Evolutionary conservation across 1,140 invertebrate genomes (phyloP).

Genomic region (Thereuonema tuberculata): DNA sequence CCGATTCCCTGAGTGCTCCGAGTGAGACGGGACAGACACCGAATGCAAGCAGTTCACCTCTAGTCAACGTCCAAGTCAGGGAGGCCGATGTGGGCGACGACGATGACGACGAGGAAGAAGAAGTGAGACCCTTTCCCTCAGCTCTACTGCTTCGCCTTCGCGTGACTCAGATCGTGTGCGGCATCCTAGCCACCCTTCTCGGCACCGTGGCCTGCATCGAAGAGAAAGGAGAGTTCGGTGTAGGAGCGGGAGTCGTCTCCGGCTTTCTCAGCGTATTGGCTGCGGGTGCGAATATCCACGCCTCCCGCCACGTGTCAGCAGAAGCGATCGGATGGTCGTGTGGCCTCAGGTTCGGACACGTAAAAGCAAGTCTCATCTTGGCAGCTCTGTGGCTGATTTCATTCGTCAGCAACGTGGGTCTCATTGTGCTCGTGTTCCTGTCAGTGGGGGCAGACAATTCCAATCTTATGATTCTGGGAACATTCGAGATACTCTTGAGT

Average conservation of each 20-base stretch:
- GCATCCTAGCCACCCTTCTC: not conserved
- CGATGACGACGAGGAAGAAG: not conserved
- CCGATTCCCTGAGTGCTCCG: too few relatives aligned
- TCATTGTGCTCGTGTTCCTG: not conserved
- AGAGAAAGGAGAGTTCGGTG: slow-evolving; percentile 1
- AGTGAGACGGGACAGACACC: too few relatives aligned
- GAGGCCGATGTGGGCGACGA: not conserved
- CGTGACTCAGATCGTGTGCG: slow-evolving; percentile 10
- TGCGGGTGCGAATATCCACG: slow-evolving; percentile 2
- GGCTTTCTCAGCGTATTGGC: not conserved
- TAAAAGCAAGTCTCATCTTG: not conserved
- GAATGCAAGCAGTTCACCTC: too few relatives aligned
- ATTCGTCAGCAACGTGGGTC: not conserved
- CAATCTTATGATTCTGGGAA: not conserved
- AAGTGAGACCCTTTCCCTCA: not conserved
- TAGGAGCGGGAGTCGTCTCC: slow-evolving; percentile 6
- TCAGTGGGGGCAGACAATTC: not conserved
- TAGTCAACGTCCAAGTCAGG: too few relatives aligned
- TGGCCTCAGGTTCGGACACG: not conserved
- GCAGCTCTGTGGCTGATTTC: not conserved
- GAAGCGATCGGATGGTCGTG: not conserved
- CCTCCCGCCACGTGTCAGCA: not conserved
- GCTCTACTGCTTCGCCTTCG: not conserved
- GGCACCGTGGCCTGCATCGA: slow-evolving; percentile 9
- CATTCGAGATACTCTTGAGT: not conserved